Evolutionary conservation across 2,797 vertebrate genomes (phyloP).

Genomic region (Platyrinchus mystaceus): DNA sequence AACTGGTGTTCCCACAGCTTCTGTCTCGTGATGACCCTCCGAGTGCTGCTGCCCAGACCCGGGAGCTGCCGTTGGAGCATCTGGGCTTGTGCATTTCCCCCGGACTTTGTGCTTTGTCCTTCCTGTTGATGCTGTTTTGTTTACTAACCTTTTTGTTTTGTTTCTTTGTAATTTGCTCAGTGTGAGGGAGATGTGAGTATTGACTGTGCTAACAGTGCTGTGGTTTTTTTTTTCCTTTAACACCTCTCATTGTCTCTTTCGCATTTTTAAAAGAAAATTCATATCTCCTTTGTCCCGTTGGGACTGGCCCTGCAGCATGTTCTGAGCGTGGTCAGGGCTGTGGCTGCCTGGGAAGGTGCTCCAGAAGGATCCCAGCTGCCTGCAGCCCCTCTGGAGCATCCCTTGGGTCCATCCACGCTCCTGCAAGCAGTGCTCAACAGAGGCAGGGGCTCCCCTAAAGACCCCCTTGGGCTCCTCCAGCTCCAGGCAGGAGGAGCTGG

Average conservation of each 20-base stretch:
- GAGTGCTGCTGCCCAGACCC: conserved; percentile 7
- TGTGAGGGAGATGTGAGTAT: conserved; percentile 98
- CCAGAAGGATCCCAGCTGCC: background rate
- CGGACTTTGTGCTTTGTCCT: conserved; percentile 25
- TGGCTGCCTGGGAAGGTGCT: background rate
- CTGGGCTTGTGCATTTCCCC: conserved; percentile 36
- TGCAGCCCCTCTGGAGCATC: conserved; percentile 5
- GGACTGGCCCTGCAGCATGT: conserved; percentile 52
- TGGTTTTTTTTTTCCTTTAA: conserved; percentile 50
- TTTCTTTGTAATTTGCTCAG: conserved; percentile 87
- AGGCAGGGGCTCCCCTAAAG: background rate
- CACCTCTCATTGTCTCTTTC: conserved; percentile 59
- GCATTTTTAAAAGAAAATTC: background rate
- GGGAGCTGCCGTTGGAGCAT: background rate
- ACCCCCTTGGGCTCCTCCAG: background rate
- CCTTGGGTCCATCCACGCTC: background rate
- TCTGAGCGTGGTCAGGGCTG: background rate
- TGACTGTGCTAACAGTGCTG: conserved; percentile 73
- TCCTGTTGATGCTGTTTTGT: conserved; percentile 57
- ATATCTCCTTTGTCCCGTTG: background rate
- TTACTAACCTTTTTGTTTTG: conserved; percentile 83
- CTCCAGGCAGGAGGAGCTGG: background rate
- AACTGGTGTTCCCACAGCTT: conserved; percentile 5
- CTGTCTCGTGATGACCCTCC: background rate
- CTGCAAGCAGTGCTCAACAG: conserved; percentile 56